These are phyloP conservation scores for Rotaria socialis DNA, from an alignment of 2,888 invertebrate genomes.

Conservation along the genomic window DNA sequence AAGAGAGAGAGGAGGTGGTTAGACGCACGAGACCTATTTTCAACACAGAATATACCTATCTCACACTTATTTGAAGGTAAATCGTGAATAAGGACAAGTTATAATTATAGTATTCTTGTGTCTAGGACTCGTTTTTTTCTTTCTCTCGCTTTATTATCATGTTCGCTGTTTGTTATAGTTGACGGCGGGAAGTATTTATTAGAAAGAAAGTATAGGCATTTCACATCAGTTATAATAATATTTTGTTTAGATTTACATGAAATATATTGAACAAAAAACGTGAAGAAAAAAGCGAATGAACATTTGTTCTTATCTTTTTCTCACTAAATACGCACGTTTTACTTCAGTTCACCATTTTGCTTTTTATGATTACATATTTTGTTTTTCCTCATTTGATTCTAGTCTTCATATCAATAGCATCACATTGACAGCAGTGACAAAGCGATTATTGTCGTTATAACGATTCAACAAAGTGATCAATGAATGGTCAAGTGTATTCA, in stretches of 20 bases:
- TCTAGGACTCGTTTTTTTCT: neutral
- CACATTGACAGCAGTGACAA: neutral
- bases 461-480: neutral
- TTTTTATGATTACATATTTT: neutral
- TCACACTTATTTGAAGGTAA: slow-evolving; percentile 26
- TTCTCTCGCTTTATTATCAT: neutral
- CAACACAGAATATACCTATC: neutral
- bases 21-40: neutral
- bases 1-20: neutral
- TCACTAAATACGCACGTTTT: too few relatives aligned
- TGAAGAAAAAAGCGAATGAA: too few relatives aligned
- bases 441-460: neutral
- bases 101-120: neutral
- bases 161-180: neutral
- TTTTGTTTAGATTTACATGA: too few relatives aligned
- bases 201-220: neutral
- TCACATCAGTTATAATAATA: too few relatives aligned
- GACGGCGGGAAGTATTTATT: neutral
- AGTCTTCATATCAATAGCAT: neutral
- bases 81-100: neutral
- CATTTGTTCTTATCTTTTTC: too few relatives aligned
- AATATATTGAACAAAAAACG: too few relatives aligned
- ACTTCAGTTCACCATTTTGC: too few relatives aligned
- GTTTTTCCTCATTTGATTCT: neutral
- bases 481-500: neutral